A percentile compares a stretch with the other conserved stretches of the same genome.
Conservation (phyloP, 2,888 invertebrate genomes). For the Nasonia oneida region DNA sequence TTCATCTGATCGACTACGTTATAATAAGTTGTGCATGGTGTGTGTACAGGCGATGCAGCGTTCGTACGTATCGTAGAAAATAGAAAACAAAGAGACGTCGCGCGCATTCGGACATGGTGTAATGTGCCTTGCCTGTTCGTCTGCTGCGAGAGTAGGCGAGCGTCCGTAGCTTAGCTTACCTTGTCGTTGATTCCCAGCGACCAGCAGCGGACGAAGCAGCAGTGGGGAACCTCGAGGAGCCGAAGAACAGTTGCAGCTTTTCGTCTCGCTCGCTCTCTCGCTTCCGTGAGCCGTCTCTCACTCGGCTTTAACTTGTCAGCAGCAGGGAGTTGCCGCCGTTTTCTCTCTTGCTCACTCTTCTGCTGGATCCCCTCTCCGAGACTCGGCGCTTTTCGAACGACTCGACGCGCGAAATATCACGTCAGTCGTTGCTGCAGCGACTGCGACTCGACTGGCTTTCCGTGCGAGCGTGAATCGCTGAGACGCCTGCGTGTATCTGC, state of each 20-base stretch:
- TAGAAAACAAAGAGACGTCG: background rate
- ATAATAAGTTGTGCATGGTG: constrained; percentile 1
- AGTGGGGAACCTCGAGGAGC: constrained; percentile 70
- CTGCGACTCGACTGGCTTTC: background rate
- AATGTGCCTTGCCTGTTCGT: constrained; percentile 3
- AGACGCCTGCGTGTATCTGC: background rate
- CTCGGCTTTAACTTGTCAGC: background rate
- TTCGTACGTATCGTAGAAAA: background rate
- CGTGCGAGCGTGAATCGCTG: background rate
- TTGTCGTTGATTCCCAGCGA: constrained; percentile 67
- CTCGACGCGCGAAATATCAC: background rate
- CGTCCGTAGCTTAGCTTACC: constrained; percentile 64
- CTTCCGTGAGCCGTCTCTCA: background rate
- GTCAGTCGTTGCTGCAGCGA: background rate
- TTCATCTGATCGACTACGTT: background rate
- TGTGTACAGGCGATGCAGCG: background rate
- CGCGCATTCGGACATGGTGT: background rate
- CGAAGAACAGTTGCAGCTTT: constrained; percentile 77
- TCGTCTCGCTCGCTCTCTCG: constrained; percentile 15
- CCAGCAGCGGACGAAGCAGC: constrained; percentile 65
- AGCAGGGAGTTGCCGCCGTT: constrained; percentile 13
- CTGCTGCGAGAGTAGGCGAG: background rate
- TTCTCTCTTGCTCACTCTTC: constrained; percentile 1
- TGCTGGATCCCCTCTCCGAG: background rate
- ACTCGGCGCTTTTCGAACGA: constrained; percentile 4